Base-by-base conservation (phyloP, 2,797 vertebrate species). In the Lepus townsendii region DNA sequence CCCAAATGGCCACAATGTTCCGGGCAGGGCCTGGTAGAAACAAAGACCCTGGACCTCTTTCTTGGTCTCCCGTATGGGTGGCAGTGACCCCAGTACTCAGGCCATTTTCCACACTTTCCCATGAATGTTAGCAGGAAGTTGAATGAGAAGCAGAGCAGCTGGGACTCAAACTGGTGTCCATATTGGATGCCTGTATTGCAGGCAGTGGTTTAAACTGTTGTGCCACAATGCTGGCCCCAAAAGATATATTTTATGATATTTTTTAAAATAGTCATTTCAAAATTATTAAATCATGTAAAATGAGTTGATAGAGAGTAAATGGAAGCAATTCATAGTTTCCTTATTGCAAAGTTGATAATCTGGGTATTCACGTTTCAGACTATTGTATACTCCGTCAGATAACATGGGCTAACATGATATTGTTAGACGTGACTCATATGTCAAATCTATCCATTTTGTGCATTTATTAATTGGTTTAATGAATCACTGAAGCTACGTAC, bases 251-350 rank as follows among this genome's bases (percentile, higher is more conserved):
- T 96, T 72, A 63, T 30, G 17, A 76, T 5, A 63, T 72, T 5
- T 62, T 35, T 60, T 62, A 73, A 91, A 94, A 47, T 68, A 69
- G 5, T 54, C 63, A 7, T 76, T 92, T 94, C 7, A 88, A 30
- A 65, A 72, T 13, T 73, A 72, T 50, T 35, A 77, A 60, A 62
- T 47, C 9, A 30, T 35, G 6, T 52, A 86, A 68, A 79, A 50
- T 2, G 3, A 19, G 13, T 42, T 42, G 3, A 35, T 17, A 65
- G 38, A 57, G 27, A 94, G 16, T 30, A 93, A 62, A 63, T 14
- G 35, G 7, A 3, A 47, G 9, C 2, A 69, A 83, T 65, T 66
- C 38, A 62, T 3, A 52, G 54, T 91, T 84, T 42, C 10, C n/a
- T 79, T 6, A 63, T 12, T 30, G 0, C 13, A 38, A 72, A 60